Conservation (phyloP, 2,888 invertebrate species). For the Anarsia innoxiella region DNA sequence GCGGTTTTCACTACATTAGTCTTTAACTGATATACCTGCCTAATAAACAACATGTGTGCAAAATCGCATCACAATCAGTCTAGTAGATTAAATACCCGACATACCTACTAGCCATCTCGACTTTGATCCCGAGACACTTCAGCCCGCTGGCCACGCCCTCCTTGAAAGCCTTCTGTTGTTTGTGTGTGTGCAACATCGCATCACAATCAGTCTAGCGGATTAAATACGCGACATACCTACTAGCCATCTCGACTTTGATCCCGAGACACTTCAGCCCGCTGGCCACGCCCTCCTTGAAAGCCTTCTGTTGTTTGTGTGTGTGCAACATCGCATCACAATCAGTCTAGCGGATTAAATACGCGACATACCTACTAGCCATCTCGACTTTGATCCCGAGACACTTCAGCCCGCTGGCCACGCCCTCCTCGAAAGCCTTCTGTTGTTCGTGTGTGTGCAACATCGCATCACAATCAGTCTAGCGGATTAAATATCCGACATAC, state of each 20-base stretch:
- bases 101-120: slow-evolving; percentile 86
- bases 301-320: slow-evolving; percentile 88
- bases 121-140: slow-evolving; percentile 82
- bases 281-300: slow-evolving; percentile 79
- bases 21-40: too few relatives aligned
- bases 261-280: slow-evolving; percentile 79
- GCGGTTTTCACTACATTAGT: too few relatives aligned
- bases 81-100: too few relatives aligned
- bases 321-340: slow-evolving; percentile 87
- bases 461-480: slow-evolving; percentile 91
- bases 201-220: slow-evolving; percentile 93
- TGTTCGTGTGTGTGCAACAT: slow-evolving; percentile 85
- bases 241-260: slow-evolving; percentile 86
- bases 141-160: slow-evolving; percentile 77
- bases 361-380: slow-evolving; percentile 89
- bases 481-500: too few relatives aligned
- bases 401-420: slow-evolving; percentile 76
- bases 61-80: slow-evolving; percentile 87
- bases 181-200: slow-evolving; percentile 83
- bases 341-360: too few relatives aligned
- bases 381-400: slow-evolving; percentile 85
- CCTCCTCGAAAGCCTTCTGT: slow-evolving; percentile 84
- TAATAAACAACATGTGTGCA: too few relatives aligned
- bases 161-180: slow-evolving; percentile 86
- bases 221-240: slow-evolving; percentile 84